phyloP scores from a whole-genome alignment of 2,797 vertebrate species.

The Chloroceryle amazona region DNA sequence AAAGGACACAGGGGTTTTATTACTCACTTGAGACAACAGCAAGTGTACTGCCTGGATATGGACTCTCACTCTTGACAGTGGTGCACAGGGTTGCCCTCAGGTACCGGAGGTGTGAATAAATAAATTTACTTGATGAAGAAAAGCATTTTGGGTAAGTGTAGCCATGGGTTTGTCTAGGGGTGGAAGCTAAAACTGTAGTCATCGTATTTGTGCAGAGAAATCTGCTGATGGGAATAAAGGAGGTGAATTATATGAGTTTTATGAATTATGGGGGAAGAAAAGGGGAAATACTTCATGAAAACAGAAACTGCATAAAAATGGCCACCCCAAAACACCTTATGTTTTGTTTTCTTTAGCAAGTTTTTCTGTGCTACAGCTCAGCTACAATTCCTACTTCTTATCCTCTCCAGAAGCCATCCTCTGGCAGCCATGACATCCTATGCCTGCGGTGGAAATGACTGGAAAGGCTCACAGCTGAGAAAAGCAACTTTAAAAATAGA shows the following conservation, averaged over 20 bases:
- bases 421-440: not conserved
- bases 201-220: not conserved
- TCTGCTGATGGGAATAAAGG: not conserved
- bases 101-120: not conserved
- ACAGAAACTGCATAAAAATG: not conserved
- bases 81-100: not conserved
- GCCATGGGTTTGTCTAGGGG: not conserved
- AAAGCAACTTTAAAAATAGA: constrained; percentile 42
- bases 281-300: not conserved
- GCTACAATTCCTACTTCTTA: not conserved
- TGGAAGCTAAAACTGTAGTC: not conserved
- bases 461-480: constrained; percentile 8
- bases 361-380: not conserved
- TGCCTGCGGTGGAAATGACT: not conserved
- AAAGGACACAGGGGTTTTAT: not conserved
- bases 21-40: not conserved
- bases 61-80: not conserved
- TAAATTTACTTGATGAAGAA: not conserved
- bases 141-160: not conserved
- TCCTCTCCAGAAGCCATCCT: not conserved
- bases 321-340: not conserved
- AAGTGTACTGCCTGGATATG: not conserved
- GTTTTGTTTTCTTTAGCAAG: not conserved
- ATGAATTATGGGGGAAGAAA: not conserved
- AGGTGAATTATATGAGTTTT: not conserved